phyloP scores from a whole-genome alignment of 1,140 invertebrate genomes.

The Hycleus phaleratus region DNA sequence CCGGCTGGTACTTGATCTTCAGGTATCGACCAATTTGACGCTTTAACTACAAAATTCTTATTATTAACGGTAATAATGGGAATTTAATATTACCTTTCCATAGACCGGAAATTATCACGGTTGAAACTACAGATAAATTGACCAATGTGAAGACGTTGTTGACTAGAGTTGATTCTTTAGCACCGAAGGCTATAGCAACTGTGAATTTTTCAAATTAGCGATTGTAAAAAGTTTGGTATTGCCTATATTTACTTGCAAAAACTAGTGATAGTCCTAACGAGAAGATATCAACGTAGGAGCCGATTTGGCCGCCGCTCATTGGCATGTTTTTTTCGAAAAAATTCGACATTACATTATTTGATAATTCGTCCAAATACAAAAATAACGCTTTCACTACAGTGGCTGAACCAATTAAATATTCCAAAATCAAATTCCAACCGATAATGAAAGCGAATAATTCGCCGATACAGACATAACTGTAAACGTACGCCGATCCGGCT shows the following conservation, averaged over 20 bases:
- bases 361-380: constrained; percentile 61
- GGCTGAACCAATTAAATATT: constrained; percentile 79
- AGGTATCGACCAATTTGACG: constrained; percentile 61
- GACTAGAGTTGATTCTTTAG: constrained; percentile 65
- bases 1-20: constrained; percentile 48
- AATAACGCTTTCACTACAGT: constrained; percentile 68
- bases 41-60: constrained; percentile 41
- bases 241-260: constrained; percentile 45
- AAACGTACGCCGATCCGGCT: constrained; percentile 82
- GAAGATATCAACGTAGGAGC: constrained; percentile 61
- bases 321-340: constrained; percentile 51
- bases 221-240: neutral
- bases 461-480: constrained; percentile 83
- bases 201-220: constrained; percentile 15
- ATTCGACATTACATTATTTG: constrained; percentile 53
- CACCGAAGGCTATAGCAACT: constrained; percentile 55
- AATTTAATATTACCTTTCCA: constrained; percentile 47
- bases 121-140: constrained; percentile 63
- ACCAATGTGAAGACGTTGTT: constrained; percentile 69
- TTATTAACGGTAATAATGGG: neutral
- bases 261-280: constrained; percentile 51
- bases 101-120: constrained; percentile 63
- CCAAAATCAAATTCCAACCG: constrained; percentile 86
- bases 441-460: constrained; percentile 72
- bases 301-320: constrained; percentile 49